Evolutionary conservation across 2,888 invertebrate species (phyloP), one percentile per base, ranked within the genome.

Genomic region (Caenorhabditis drosophilae): DNA sequence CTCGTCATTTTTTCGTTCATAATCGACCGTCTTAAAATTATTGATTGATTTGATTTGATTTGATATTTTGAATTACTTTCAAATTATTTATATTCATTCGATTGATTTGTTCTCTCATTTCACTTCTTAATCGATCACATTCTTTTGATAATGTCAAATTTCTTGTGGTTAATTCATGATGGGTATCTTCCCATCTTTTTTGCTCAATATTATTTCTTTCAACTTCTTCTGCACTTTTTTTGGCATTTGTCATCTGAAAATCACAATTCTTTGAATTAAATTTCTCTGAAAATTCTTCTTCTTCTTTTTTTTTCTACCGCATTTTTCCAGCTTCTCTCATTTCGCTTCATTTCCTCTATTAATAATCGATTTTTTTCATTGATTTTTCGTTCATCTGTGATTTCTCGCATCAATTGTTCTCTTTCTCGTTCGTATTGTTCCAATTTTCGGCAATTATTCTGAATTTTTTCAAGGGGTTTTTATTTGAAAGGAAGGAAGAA

Each of bases 311-410:
- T n/a, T n/a, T n/a, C n/a, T n/a, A 67, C 62, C 25, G 70, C 70
- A n/a, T 62, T 50, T 40, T 71, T 64, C 73, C 69, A 69, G 1
- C 62, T 69, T 22, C 63, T 42, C 16, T 73, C 70, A 16, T 71
- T 67, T 2, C 26, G 40, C 42, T 67, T 56, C 26, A 69, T 36
- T 35, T 70, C 69, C 36, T 70, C 71, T 34, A 71, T 23, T 9
- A 63, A 27, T 6, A 48, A 47, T 23, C 71, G 38, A 16, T 62
- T 67, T 38, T 56, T 57, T n/a, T 63, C 56, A 34, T 55, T 59
- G 27, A 52, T 18, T 44, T 52, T 2, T 46, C 59, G n/a, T 23
- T 58, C 58, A 20, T 66, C 66, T 1, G 49, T 52, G 18, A 66
- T 51, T 18, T 59, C 59, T 27, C 59, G 26, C 55, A 58, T 55